Evolutionary conservation across 92 coral and sea anemone genomes (phyloP), one percentile per base, ranked within the genome.

Genomic region (Hydrozoanthus gracilis): DNA sequence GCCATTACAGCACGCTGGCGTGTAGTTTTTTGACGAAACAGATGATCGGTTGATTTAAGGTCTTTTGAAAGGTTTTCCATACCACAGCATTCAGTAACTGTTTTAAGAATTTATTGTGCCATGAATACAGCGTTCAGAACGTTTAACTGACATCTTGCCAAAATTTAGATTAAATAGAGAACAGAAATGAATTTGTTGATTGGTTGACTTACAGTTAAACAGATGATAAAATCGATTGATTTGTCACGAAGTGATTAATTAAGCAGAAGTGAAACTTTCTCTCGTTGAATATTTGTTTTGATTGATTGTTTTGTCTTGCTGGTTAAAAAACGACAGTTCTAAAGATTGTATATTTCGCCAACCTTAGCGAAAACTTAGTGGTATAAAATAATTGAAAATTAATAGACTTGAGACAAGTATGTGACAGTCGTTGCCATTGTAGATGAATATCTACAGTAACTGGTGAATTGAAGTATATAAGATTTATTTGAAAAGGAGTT

Each of bases 1-100:
- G 35, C 44, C 44, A 9, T 54, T 35, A 65, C 5, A 20, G 85
- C 62, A 17, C 73, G 85, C 85, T 65, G 85, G 85, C 85, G 85
- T 80, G 62, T 74, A 50, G 62, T 9, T 20, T 16, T 17, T 12
- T 18, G 62, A 13, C 11, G 58, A 54, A 13, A 80, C 44, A 10
- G 35, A 47, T 60, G 20, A 20, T 13, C 60, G 45, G 70, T 79
- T 65, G 70, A 64, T 16, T 20, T 44, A 44, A 14, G 85, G 61
- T 80, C 85, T 67, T 66, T 73, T 9, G 27, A 65, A 44, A 48
- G 11, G 72, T 46, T 14, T 45, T 12, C 51, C 45, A 4, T 39
- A 61, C 17, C 60, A 15, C 51, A 64, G 17, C 16, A 61, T 9
- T 12, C 64, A 16, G 54, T 56, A 80, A 47, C 39, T 65, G 55